A percentile compares a stretch with the other conserved stretches of the same genome.
Evolutionary conservation across 2,113 vertebrate species (phyloP).

Genomic region (Fulmarus glacialis): DNA sequence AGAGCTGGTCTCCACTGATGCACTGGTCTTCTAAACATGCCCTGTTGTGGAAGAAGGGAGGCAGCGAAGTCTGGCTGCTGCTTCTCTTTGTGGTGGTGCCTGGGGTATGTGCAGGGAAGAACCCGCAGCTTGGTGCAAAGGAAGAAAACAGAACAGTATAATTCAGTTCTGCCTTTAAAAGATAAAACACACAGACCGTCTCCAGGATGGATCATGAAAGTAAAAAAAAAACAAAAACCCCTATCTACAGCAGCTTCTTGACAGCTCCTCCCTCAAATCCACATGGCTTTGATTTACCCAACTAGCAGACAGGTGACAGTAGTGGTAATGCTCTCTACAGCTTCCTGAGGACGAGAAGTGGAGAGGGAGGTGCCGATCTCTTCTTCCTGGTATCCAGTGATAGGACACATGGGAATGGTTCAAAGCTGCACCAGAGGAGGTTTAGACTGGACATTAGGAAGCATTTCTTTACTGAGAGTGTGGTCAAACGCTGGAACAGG

Average conservation of each 20-base stretch:
- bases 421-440: neutral
- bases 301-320: neutral
- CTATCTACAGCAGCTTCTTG: neutral
- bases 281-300: neutral
- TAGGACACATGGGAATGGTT: accelerated
- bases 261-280: neutral
- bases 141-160: neutral
- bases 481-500: neutral
- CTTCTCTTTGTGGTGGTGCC: neutral
- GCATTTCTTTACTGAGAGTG: neutral
- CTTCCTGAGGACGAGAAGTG: neutral
- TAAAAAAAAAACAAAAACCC: neutral
- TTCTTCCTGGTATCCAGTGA: neutral
- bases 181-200: neutral
- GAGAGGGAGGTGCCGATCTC: neutral
- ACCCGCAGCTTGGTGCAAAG: neutral
- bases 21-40: neutral
- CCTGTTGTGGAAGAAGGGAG: neutral
- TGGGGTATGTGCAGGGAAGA: neutral
- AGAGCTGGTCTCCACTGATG: neutral
- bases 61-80: accelerated
- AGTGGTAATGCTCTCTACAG: neutral
- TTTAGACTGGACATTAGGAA: neutral
- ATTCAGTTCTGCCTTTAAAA: neutral
- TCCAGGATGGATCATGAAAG: neutral